Percentiles rank a stretch among this genome's conserved stretches.
Evolutionary conservation across 2,797 vertebrate genomes (phyloP).

Genomic region (Takifugu rubripes): DNA sequence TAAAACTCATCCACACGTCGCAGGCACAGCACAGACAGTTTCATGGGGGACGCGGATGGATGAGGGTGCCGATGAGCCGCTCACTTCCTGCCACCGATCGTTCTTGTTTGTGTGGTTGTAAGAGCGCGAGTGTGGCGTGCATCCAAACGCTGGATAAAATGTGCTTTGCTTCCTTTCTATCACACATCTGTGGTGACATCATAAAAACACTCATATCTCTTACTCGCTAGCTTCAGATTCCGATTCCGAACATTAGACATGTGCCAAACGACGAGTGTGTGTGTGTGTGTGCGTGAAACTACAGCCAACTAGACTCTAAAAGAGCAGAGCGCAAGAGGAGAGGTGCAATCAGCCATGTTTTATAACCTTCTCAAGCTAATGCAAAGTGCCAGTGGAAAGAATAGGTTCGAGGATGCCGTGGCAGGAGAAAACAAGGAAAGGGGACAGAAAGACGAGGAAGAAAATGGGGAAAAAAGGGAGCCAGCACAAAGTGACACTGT

Average conservation of each 20-base stretch:
- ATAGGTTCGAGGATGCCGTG: slow-evolving; percentile 56
- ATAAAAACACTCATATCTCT: slow-evolving; percentile 18
- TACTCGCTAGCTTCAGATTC: slow-evolving; percentile 6
- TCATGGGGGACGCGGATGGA: slow-evolving; percentile 27
- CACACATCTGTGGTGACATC: slow-evolving; percentile 13
- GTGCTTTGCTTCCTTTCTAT: slow-evolving; percentile 1
- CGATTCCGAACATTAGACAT: slow-evolving; percentile 27
- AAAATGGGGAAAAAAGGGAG: slow-evolving; percentile 11
- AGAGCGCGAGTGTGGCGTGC: not conserved
- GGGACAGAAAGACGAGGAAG: slow-evolving; percentile 8
- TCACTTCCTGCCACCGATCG: slow-evolving; percentile 28
- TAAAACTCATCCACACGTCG: slow-evolving; percentile 30
- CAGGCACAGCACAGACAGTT: slow-evolving; percentile 26
- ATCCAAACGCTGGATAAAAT: slow-evolving; percentile 4
- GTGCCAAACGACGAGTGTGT: slow-evolving; percentile 22
- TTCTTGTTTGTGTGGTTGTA: slow-evolving; percentile 9
- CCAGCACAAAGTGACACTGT: slow-evolving; percentile 36
- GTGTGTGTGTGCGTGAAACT: slow-evolving; percentile 19
- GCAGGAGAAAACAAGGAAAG: slow-evolving; percentile 26
- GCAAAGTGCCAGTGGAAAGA: slow-evolving; percentile 73
- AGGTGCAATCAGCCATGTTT: slow-evolving; percentile 61
- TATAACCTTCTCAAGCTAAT: slow-evolving; percentile 69
- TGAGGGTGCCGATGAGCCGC: slow-evolving; percentile 10
- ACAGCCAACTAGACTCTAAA: slow-evolving; percentile 52
- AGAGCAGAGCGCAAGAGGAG: slow-evolving; percentile 39